Evolutionary conservation across 1,140 invertebrate species (phyloP), one percentile per base, ranked within the genome.

Genomic region (Euglossa dilemma): DNA sequence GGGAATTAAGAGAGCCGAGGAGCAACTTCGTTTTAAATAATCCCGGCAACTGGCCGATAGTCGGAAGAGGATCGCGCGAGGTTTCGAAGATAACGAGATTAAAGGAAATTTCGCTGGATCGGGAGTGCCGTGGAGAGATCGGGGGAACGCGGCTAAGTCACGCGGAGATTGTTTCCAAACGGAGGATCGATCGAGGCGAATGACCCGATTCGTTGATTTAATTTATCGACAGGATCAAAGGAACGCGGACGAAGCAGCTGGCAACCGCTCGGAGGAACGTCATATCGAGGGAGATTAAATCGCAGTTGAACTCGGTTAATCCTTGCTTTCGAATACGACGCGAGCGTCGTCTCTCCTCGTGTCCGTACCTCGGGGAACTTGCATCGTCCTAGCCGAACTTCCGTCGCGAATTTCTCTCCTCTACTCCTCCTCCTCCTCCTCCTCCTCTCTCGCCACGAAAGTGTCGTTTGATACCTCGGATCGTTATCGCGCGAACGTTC

Each of bases 181-280:
- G 20, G 11, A 23, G 14, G 20, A 70, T 66, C 64, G 73, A 76
- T 69, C 66, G 14, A 28, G 5, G 9, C 9, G 43, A 25, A 43
- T 47, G 64, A 18, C 47, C 52, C 6, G 28, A 75, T 50, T 75
- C 52, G 80, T 76, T 76, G 80, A 76, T 82, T 67, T 57, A 76
- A 82, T 82, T 67, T 59, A 54, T 67, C 72, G 23, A 76, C 59
- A 76, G 63, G 72, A 75, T 82, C 80, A 76, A 67, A 81, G 63
- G 43, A n/a, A 25, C 50, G 36, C n/a, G n/a, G 43, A 66, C 66
- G 56, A 70, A 61, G 36, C 18, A 54, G 70, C 50, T 69, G n/a
- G 16, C 43, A 23, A 47, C 9, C 25, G 43, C 20, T 57, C 43
- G 20, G 23, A 75, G 63, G 61, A 67, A 80, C 54, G 70, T 45